Conservation (phyloP, 2,797 vertebrate species). For the Tenualosa thibaudeaui region DNA sequence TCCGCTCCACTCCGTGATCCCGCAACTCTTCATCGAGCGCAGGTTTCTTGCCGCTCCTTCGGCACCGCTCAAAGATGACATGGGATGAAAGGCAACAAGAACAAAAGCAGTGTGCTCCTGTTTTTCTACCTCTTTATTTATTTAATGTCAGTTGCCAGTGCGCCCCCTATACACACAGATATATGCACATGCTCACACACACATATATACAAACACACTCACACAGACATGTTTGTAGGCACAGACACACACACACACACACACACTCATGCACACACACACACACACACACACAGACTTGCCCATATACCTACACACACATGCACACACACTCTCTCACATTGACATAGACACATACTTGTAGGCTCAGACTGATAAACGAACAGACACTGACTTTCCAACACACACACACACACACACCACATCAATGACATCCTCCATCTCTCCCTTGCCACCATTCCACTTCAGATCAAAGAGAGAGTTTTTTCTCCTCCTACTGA, state of each 20-base stretch:
- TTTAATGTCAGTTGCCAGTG: constrained; percentile 63
- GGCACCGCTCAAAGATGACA: constrained; percentile 56
- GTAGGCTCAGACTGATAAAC: not conserved
- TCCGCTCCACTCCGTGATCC: constrained; percentile 50
- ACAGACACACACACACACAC: not conserved
- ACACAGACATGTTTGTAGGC: not conserved
- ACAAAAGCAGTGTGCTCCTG: constrained; percentile 53
- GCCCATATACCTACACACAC: not conserved
- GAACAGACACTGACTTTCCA: not conserved
- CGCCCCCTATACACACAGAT: not conserved
- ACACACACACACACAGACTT: not conserved
- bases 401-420: constrained; percentile 14
- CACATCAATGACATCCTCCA: constrained; percentile 7
- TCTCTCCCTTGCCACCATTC: constrained; percentile 4
- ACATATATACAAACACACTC: not conserved
- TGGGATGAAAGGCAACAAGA: constrained; percentile 71
- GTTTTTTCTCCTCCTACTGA: constrained; percentile 32
- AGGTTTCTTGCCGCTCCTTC: constrained; percentile 50
- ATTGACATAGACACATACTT: not conserved
- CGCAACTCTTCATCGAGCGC: constrained; percentile 53
- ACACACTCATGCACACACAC: not conserved
- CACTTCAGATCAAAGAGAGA: constrained; percentile 31
- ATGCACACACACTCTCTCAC: not conserved
- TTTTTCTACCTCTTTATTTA: constrained; percentile 65
- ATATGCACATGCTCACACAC: not conserved